Conservation (phyloP, 2,113 vertebrate genomes). For the Patagioenas fasciata region DNA sequence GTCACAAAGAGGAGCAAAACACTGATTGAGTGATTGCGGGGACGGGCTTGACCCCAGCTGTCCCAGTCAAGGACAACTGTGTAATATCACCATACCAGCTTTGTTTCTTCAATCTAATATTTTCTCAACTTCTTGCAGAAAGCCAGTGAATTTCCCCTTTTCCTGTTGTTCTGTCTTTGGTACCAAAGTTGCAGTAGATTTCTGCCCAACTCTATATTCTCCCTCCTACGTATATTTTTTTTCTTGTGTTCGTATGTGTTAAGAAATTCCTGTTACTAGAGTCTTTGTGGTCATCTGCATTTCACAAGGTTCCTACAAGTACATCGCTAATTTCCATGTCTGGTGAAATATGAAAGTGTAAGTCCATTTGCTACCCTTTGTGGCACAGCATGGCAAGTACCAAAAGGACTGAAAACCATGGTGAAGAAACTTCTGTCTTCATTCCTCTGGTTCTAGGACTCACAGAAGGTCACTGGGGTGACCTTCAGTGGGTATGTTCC, state of each 20-base stretch:
- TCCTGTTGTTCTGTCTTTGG: neutral
- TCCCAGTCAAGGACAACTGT: neutral
- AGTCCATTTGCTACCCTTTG: neutral
- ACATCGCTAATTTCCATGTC: neutral
- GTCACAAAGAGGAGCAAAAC: neutral
- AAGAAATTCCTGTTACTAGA: neutral
- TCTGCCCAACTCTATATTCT: neutral
- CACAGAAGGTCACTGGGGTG: neutral
- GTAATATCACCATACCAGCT: rapidly evolving
- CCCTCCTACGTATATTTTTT: neutral
- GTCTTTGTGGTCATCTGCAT: neutral
- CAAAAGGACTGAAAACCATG: neutral
- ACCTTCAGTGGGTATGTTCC: neutral
- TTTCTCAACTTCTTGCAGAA: neutral
- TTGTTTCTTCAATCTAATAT: neutral
- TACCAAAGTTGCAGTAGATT: neutral
- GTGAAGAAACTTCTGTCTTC: neutral
- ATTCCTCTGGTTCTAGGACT: neutral
- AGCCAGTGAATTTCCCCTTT: neutral
- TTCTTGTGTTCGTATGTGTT: neutral
- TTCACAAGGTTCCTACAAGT: neutral
- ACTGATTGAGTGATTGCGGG: neutral
- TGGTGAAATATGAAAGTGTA: neutral
- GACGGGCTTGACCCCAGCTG: neutral
- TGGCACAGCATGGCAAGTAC: neutral